Base-by-base conservation (phyloP, 2,113 vertebrate genomes). In the Chinchilla lanigera region DNA sequence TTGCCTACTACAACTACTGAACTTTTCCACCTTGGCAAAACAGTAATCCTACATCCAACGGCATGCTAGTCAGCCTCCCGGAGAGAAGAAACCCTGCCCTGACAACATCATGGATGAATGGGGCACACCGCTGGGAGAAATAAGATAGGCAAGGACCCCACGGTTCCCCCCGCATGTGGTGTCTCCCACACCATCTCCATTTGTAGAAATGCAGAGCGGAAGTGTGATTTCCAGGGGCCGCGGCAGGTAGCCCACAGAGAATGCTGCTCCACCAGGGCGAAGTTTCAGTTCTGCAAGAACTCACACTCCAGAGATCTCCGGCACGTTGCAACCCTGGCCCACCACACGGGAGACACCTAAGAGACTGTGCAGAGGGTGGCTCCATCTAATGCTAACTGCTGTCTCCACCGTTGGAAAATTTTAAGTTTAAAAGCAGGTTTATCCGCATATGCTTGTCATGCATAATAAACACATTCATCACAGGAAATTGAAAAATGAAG, bases 251-350 rank as follows among this genome's bases (percentile, higher is more conserved):
- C 16, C 12, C 14, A 22, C 4, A 10, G 20, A 80, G 81, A 83
- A 11, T 7, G 0, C 11, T 58, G 22, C 16, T 13, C 56, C 6
- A 8, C n/a, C 0, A 2, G 54, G 4, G 1, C 19, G 17, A 19
- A 47, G 41, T 9, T 41, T 22, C 41, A 44, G 26, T 44, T 33
- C 5, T 1, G 5, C 35, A 10, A 52, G 75, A 44, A 30, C 14
- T 10, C 24, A 7, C 2, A 14, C 50, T 8, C n/a, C 28, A 1
- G 30, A 33, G 58, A 22, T 20, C 60, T 2, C 28, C 2, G 11
- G 28, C 0, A 24, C 5, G 1, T 12, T 1, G 17, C 1, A 3
- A 63, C 17, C 0, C 7, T 44, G 22, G 41, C 9, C 58, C 11
- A 30, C 14, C 16, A 6, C 14, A 10, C 0, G 26, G 10, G 26